Evolutionary conservation across 2,888 invertebrate species (phyloP).

Genomic region (Drosophila mettleri): DNA sequence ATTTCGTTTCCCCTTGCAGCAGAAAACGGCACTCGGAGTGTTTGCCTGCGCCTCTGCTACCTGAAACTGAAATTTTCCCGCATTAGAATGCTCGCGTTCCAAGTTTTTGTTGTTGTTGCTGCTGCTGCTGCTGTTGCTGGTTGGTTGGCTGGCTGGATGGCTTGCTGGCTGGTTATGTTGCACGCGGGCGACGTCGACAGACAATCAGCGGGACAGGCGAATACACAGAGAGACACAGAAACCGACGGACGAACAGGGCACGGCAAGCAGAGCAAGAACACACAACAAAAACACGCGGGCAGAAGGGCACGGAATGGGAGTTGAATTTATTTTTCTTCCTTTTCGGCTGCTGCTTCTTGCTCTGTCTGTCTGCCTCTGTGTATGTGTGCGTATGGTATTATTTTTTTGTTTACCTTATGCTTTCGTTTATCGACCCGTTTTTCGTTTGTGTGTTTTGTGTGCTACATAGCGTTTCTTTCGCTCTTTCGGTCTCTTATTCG

Average conservation of each 20-base stretch:
- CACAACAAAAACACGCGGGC: constrained; percentile 36
- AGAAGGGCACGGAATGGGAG: constrained; percentile 65
- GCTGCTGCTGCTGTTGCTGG: constrained; percentile 29
- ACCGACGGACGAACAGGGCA: constrained; percentile 31
- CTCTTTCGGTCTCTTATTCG: constrained; percentile 43
- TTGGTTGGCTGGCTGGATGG: constrained; percentile 54
- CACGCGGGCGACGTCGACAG: constrained; percentile 54
- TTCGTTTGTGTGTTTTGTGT: constrained; percentile 68
- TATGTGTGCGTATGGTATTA: constrained; percentile 37
- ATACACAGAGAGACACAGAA: constrained; percentile 29
- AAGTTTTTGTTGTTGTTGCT: constrained; percentile 30
- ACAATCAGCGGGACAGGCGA: constrained; percentile 47
- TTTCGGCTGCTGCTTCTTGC: constrained; percentile 57
- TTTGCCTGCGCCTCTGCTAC: constrained; percentile 42
- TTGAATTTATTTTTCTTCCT: constrained; percentile 69
- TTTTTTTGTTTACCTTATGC: constrained; percentile 78
- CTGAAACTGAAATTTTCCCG: constrained; percentile 72
- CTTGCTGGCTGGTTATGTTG: constrained; percentile 62
- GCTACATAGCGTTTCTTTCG: constrained; percentile 65
- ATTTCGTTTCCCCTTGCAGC: constrained; percentile 44
- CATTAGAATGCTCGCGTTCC: constrained; percentile 63
- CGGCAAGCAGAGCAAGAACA: constrained; percentile 27
- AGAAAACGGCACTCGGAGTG: constrained; percentile 25
- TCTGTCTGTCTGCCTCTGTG: constrained; percentile 8
- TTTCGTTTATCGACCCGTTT: constrained; percentile 79